Percentiles rank a stretch among this genome's conserved stretches.
Conservation (phyloP, 2,113 vertebrate species). For the Scomber scombrus region DNA sequence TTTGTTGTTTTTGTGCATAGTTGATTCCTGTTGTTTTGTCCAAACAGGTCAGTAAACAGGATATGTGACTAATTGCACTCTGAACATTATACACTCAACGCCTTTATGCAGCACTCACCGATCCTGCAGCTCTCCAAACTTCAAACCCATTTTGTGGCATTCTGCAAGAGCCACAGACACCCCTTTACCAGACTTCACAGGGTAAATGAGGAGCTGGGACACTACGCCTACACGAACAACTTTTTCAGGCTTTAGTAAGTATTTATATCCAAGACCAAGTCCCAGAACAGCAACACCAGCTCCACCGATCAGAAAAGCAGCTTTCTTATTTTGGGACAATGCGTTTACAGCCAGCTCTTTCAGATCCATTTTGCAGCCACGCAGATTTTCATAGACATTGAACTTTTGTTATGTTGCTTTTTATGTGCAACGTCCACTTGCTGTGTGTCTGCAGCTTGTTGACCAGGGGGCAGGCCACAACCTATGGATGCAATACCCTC, state of each 20-base stretch:
- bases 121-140: constrained; percentile 87
- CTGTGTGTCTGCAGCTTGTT: too few species aligned
- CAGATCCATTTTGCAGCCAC: constrained; percentile 63
- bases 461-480: too few species aligned
- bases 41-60: not conserved
- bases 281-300: constrained; percentile 71
- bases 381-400: not conserved
- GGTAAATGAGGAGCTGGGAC: constrained; percentile 88
- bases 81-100: not conserved
- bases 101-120: constrained; percentile 81
- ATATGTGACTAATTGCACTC: not conserved
- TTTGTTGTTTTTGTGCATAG: too few species aligned
- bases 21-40: not conserved
- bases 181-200: constrained; percentile 92
- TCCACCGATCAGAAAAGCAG: constrained; percentile 67
- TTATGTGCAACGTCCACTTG: constrained; percentile 17
- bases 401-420: constrained; percentile 7
- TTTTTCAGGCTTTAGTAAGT: constrained; percentile 70
- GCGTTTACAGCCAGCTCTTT: not conserved
- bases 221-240: constrained; percentile 88
- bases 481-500: too few species aligned
- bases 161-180: constrained; percentile 83
- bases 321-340: constrained; percentile 45
- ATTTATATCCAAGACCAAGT: constrained; percentile 69
- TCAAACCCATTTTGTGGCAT: constrained; percentile 86